Evolutionary conservation across 2,888 invertebrate species (phyloP), one percentile per base, ranked within the genome.

Genomic region (Chymomyza amoena): DNA sequence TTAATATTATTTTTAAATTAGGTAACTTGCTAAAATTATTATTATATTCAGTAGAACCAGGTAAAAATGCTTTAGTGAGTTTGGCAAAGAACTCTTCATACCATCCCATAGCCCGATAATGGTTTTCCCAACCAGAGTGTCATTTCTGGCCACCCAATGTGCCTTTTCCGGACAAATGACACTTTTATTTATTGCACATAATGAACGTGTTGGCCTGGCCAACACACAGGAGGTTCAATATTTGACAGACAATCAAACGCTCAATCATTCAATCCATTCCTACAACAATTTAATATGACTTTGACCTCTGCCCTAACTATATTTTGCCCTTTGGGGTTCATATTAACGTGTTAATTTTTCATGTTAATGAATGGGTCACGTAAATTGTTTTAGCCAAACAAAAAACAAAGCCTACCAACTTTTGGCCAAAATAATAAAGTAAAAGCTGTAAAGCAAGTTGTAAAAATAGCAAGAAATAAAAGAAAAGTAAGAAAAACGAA

Each of bases 341-440:
- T 61, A 59, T 62, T 60, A 36, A 51, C 28, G 66, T 59, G 39
- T 74, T 70, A 74, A 74, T 74, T 74, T 74, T 67, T 74, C 74
- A 74, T 74, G 74, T 67, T 75, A 75, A 68, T 81, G 77, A 81
- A 77, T 72, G 79, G 72, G 62, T 59, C 70, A 68, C 69, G 72
- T 73, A 73, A 76, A 79, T 78, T 73, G 76, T 79, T 76, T 54
- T 45, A 4, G 39, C 13, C 39, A 10, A 45, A 10, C 13, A 45
- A 45, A 10, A 10, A 45, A 7, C 39, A 45, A 45, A 13, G 32
- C 32, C 32, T 5, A 32, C 7, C 39, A 10, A 45, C 3, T 45
- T 45, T 45, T 45, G 39, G 39, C 39, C 39, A 13, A 45, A 45
- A 45, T 32, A 32, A 32, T 32, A 32, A 45, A 45, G 36, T 45